Base-by-base conservation (phyloP, 2,888 invertebrate species). In the Chironomus riparius region DNA sequence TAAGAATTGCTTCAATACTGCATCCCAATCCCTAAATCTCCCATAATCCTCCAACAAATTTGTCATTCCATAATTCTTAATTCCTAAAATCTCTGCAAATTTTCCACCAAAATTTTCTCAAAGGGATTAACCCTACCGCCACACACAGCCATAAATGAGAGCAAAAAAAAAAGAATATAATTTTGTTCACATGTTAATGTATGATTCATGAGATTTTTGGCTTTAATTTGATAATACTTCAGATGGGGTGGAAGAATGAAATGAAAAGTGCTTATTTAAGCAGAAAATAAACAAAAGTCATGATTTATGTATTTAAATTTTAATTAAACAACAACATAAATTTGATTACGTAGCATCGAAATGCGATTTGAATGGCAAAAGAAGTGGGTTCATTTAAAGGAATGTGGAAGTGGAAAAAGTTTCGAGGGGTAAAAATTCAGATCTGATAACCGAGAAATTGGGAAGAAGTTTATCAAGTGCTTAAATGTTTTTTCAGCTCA, bases 261-360 rank as follows among this genome's bases (percentile, higher is more conserved):
- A 65, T 65, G 65, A 65, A 65, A 72, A 71, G 71, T 72, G 72
- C 72, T 72, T 72, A 72, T 72, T 72, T 72, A 72, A 61, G 72
- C 72, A 72, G 62, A 72, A 72, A 72, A 62, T 62, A 72, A 72
- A 72, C 72, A 72, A 56, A 61, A 61, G 56, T 61, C 72, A 72
- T 72, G 72, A 72, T 72, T 72, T 72, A 72, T 72, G 28, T 72
- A 15, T 24, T 61, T 28, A 72, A 72, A 72, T 72, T 72, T 72
- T 72, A 72, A 72, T 72, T 72, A 72, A 72, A 72, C 72, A 72
- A 72, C 62, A 72, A 71, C 70, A 70, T 71, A 71, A 71, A 71
- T 71, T 71, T 62, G 72, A 72, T 72, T 72, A 72, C 72, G 72
- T 18, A 28, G 72, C 72, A 72, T 70, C 24, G 48, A 70, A 70